phyloP scores from a whole-genome alignment of 2,113 vertebrate species.

The Ictalurus punctatus region DNA sequence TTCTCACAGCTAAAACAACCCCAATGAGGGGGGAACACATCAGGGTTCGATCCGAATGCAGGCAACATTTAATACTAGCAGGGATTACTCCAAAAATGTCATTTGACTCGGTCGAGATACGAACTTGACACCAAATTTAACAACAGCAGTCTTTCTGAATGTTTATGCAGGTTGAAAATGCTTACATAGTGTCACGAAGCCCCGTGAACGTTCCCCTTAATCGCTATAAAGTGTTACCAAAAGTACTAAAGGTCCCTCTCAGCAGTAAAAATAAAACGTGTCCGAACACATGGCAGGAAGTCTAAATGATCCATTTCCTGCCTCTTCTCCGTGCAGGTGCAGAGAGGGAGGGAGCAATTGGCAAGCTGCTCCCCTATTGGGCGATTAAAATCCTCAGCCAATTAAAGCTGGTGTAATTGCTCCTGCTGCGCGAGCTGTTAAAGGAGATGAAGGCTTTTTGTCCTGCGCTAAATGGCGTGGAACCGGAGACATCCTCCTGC shows the following conservation, averaged over 20 bases:
- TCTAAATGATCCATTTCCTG: conserved; percentile 7
- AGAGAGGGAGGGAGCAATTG: neutral
- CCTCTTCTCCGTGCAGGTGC: neutral
- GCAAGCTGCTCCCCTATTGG: conserved; percentile 69
- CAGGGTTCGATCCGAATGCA: neutral
- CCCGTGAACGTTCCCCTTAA: neutral
- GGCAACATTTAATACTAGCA: neutral
- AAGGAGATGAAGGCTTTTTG: conserved; percentile 89
- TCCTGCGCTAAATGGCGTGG: conserved; percentile 82
- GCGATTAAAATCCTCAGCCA: conserved; percentile 82
- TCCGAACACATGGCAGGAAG: conserved; percentile 14
- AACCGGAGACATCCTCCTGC: conserved; percentile 72
- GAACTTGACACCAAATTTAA: neutral
- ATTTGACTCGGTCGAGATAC: neutral
- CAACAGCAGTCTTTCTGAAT: neutral
- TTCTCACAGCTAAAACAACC: neutral
- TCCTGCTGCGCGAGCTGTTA: conserved; percentile 84
- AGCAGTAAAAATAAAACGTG: neutral
- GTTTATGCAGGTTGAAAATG: neutral
- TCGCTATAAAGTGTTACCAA: conserved; percentile 2
- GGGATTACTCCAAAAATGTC: neutral
- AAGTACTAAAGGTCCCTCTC: conserved; percentile 2
- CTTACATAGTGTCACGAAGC: neutral
- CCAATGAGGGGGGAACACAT: neutral
- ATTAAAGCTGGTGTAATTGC: conserved; percentile 86